Conservation (phyloP, 2,113 vertebrate genomes). For the Leuciscus idus region DNA sequence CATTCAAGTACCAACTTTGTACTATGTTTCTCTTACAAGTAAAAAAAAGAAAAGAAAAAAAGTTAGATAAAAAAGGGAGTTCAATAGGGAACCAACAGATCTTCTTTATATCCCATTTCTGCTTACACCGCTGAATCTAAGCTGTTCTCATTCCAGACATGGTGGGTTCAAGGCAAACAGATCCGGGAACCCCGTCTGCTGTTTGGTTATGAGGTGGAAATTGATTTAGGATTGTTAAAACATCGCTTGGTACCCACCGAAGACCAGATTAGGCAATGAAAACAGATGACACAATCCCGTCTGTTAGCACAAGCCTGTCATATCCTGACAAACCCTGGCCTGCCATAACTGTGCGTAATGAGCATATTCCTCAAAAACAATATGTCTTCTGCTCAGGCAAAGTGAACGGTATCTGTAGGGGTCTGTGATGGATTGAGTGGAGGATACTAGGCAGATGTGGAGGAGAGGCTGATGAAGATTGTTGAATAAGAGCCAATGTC, state of each 20-base stretch:
- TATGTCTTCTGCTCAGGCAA: neutral
- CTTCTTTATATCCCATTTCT: neutral
- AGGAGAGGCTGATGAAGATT: slow-evolving; percentile 5
- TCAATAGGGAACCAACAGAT: neutral
- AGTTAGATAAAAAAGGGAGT: neutral
- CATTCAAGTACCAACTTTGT: neutral
- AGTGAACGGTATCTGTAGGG: slow-evolving; percentile 13
- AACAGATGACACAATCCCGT: slow-evolving; percentile 32
- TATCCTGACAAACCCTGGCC: slow-evolving; percentile 31
- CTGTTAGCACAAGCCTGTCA: slow-evolving; percentile 48
- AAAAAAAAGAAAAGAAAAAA: neutral
- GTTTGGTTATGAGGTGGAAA: slow-evolving; percentile 48
- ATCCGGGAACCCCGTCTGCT: neutral
- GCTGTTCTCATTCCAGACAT: slow-evolving; percentile 4
- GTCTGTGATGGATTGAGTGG: slow-evolving; percentile 36
- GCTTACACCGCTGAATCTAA: neutral
- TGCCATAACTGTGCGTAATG: slow-evolving; percentile 39
- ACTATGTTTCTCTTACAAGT: neutral
- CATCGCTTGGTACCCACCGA: slow-evolving; percentile 19
- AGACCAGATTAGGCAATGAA: slow-evolving; percentile 25
- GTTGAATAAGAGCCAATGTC: slow-evolving; percentile 14
- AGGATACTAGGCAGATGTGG: slow-evolving; percentile 10
- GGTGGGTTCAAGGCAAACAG: slow-evolving; percentile 2
- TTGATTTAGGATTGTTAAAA: slow-evolving; percentile 51
- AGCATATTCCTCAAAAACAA: slow-evolving; percentile 40